Base-by-base conservation (phyloP, 2,888 invertebrate species). In the Drosophila anomalata region DNA sequence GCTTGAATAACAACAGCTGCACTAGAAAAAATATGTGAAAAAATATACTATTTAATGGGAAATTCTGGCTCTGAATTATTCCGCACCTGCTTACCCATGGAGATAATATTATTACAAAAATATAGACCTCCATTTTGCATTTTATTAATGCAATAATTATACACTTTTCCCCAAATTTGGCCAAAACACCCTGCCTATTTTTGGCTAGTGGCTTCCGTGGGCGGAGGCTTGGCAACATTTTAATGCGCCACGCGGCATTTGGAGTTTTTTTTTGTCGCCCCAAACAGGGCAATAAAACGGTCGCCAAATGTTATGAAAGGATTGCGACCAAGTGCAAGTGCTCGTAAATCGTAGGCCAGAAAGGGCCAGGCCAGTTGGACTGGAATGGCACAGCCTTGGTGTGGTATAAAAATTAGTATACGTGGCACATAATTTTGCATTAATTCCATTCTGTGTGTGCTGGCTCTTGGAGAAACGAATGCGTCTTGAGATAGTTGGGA, bases 351-450 rank as follows among this genome's bases (percentile, higher is more conserved):
- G 77, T 82, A 61, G 78, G 77, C 74, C 54, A 65, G 47, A 26
- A 31, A 14, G 44, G 39, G 9, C 2, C 5, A 14, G 39, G 9
- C 2, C 5, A 14, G 47, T 17, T 5, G 29, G 48, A 14, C 5
- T 24, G 29, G 31, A 17, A 12, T 17, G 33, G 33, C 20, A n/a
- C 7, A 14, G 22, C 31, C 69, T 73, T 69, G 4, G 22, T 24
- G 76, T 77, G 4, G 22, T 24, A 77, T 77, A 75, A 73, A 86
- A 86, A 81, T 81, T 86, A 86, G 81, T 85, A 79, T 82, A 85
- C 80, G 80, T 79, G 68, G 83, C 80, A 81, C 83, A 81, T 81
- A 85, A 85, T 81, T 80, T 82, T 73, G 82, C 80, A 80, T 84
- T 84, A 79, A 84, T 79, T 81, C 67, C 61, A 36, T 42, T 29